Percentiles rank a stretch among this genome's conserved stretches.
Evolutionary conservation across 2,797 vertebrate genomes (phyloP).

Genomic region (Numenius phaeopus): DNA sequence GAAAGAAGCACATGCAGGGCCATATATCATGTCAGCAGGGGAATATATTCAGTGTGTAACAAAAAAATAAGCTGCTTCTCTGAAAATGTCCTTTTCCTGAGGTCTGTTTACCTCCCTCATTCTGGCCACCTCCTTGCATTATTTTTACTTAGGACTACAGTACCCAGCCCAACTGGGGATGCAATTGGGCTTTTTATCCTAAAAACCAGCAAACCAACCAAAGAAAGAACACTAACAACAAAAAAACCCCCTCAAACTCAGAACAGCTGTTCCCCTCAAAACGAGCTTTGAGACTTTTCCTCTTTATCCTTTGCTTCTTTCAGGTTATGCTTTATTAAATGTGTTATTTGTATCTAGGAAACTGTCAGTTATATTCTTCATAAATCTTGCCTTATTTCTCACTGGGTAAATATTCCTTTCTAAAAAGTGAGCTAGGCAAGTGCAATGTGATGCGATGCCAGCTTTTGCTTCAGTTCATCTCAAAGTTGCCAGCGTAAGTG

Average conservation of each 20-base stretch:
- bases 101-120: not conserved
- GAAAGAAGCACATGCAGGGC: not conserved
- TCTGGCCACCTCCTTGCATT: not conserved
- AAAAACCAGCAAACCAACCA: not conserved
- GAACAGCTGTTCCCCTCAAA: not conserved
- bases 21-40: constrained; percentile 5
- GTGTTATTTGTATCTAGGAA: not conserved
- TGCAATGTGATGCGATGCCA: not conserved
- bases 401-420: not conserved
- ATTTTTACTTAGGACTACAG: not conserved
- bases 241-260: not conserved
- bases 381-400: not conserved
- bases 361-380: not conserved
- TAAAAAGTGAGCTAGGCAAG: not conserved
- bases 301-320: not conserved
- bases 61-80: not conserved
- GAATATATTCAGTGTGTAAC: not conserved
- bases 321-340: not conserved
- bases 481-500: not conserved
- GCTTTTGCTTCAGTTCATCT: not conserved
- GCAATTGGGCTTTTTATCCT: not conserved
- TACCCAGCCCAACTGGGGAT: not conserved
- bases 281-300: not conserved
- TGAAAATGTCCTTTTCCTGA: not conserved
- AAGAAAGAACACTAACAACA: not conserved